Evolutionary conservation across 64 coral and sea anemone genomes (phyloP), one percentile per base, ranked within the genome.

Genomic region (Stichodactyla helianthus): DNA sequence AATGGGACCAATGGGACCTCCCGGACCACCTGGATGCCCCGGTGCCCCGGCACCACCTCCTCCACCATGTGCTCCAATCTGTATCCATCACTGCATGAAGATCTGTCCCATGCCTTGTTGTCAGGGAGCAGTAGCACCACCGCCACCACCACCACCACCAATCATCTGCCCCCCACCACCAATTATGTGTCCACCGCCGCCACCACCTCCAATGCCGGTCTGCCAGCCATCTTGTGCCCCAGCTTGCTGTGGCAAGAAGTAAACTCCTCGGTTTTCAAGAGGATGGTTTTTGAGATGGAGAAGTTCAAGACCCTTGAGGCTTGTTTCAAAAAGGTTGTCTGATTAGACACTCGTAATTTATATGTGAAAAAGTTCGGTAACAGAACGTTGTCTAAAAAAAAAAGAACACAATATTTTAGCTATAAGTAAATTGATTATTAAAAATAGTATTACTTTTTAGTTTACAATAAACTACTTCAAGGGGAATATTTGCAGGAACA

Each of bases 41-140:
- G 96, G 96, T 88, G 87, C 91, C 25, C 96, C 96, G 4, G 96
- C 96, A 78, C 96, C 96, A 17, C 89, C 95, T n/a, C 89, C 95
- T 64, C 88, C 95, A 25, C 89, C 90, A 17, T 98, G 96, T 68
- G 87, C 96, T 85, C 96, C 96, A 20, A 93, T 98, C 15, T 98
- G 96, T 88, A 87, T 98, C 86, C 96, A 98, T 54, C 93, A 98
- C 58, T 98, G 96, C 88, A 95, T 98, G 88, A 93, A 82, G 55
- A 95, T 98, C 59, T 98, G 96, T 83, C 96, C 96, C 6, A 84
- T 82, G 79, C 85, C 84, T 50, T 94, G 89, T 79, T 98, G 96
- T 53, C 88, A 90, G n/a, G 55, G 15, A 18, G 22, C 67, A 6
- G 25, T 60, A 27, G 10, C 91, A 79, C 82, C 86, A 53, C 82